Conservation (phyloP, 2,797 vertebrate genomes). For the Danio tinwini region DNA sequence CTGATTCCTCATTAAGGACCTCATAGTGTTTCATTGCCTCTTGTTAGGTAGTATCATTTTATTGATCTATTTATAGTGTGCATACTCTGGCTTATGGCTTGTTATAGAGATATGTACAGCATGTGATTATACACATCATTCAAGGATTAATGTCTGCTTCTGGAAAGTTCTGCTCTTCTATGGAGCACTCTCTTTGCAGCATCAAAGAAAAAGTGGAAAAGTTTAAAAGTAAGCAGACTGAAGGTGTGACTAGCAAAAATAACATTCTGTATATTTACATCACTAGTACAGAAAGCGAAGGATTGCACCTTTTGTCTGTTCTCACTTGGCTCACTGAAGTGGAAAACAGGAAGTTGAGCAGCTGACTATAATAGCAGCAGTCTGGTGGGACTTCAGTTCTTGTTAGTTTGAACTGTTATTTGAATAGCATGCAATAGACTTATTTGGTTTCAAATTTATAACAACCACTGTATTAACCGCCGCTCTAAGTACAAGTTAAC, state of each 20-base stretch:
- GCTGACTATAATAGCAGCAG: conserved; percentile 24
- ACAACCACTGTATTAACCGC: neutral
- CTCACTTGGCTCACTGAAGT: conserved; percentile 29
- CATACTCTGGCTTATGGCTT: neutral
- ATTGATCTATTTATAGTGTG: conserved; percentile 4
- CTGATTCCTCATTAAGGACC: neutral
- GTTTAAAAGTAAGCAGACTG: neutral
- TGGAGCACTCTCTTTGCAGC: conserved; percentile 6
- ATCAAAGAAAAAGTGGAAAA: conserved; percentile 15
- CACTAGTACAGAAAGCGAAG: conserved; percentile 28
- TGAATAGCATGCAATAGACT: neutral
- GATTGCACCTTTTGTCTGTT: neutral
- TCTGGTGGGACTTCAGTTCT: conserved; percentile 28
- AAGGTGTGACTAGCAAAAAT: conserved; percentile 22
- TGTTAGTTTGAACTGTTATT: neutral
- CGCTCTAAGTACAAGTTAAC: neutral
- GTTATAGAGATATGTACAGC: neutral
- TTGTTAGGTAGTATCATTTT: neutral
- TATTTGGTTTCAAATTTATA: neutral
- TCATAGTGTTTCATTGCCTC: neutral
- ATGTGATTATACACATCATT: neutral
- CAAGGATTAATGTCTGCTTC: neutral
- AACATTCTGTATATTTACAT: conserved; percentile 14
- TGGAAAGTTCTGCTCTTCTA: conserved; percentile 37
- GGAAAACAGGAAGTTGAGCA: conserved; percentile 48